A percentile compares a stretch with the other conserved stretches of the same genome.
phyloP scores from a whole-genome alignment of 2,113 vertebrate genomes.

The Gorsachius goisagi region DNA sequence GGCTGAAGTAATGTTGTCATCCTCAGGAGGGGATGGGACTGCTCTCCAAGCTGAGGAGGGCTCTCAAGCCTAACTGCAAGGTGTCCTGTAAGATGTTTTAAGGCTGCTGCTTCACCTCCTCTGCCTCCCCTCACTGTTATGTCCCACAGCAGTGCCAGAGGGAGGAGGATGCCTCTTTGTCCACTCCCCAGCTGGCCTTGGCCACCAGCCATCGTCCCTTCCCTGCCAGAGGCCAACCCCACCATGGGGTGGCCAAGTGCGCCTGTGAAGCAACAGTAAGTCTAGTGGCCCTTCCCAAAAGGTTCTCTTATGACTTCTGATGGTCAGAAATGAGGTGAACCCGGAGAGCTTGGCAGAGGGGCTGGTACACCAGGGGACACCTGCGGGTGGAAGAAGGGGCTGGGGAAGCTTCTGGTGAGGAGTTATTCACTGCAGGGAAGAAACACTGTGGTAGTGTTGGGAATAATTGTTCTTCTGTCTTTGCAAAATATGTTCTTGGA shows the following conservation, averaged over 20 bases:
- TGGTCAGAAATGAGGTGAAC: background rate
- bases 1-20: background rate
- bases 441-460: background rate
- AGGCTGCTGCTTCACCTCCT: background rate
- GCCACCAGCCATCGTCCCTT: background rate
- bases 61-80: background rate
- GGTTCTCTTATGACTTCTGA: background rate
- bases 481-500: background rate
- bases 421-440: background rate
- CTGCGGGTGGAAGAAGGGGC: background rate
- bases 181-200: background rate
- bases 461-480: background rate
- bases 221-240: background rate
- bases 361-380: background rate
- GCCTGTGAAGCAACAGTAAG: background rate
- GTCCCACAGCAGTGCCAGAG: background rate
- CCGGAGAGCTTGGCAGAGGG: background rate
- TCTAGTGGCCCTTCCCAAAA: background rate
- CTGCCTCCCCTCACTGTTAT: background rate
- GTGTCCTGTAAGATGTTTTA: background rate
- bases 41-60: background rate
- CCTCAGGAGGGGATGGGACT: background rate
- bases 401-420: background rate
- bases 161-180: accelerated
- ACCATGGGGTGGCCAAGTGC: accelerated